Evolutionary conservation across 30 jellyfish, hydroid and myxozoan genomes (phyloP), one percentile per base, ranked within the genome.

Genomic region (Hydra vulgaris): DNA sequence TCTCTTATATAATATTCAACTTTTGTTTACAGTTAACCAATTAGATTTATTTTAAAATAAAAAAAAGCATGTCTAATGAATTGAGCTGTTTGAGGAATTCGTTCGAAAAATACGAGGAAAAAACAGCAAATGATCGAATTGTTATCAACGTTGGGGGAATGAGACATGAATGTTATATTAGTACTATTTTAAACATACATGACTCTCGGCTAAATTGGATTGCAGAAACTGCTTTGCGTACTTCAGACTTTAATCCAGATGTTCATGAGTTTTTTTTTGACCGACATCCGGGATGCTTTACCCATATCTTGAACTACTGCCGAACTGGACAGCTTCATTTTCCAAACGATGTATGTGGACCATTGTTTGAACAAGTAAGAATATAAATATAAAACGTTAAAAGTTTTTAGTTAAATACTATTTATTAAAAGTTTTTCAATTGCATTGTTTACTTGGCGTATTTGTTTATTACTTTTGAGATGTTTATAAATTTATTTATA

Each of bases 311-410:
- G 79, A 92, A 92, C 83, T 92, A 81, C 70, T 92, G 96, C 73
- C 89, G 98, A 20, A 92, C 98, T 8, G 98, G 98, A 24, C 87
- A 92, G 23, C 92, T 92, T 17, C 98, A 92, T 82, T 92, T 96
- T 69, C 98, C 98, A 52, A 92, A 92, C 73, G 98, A 92, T 85
- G 98, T 92, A n/a, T 92, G 98, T 74, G 98, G 98, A 0, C 98
- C 98, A 19, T 56, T 92, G 20, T 92, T 92, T 68, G 98, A 92
- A 66, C 84, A 80, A 82, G 87, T 80, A 80, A n/a, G 75, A 40
- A 12, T 40, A n/a, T n/a, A n/a, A n/a, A n/a, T n/a, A n/a, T n/a
- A n/a, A n/a, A n/a, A n/a, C n/a, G n/a, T n/a, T n/a, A n/a, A n/a
- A n/a, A n/a, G n/a, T n/a, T n/a, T n/a, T n/a, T n/a, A n/a, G n/a